Evolutionary conservation across 1,140 invertebrate genomes (phyloP), one percentile per base, ranked within the genome.

Genomic region (Orchesella cincta): DNA sequence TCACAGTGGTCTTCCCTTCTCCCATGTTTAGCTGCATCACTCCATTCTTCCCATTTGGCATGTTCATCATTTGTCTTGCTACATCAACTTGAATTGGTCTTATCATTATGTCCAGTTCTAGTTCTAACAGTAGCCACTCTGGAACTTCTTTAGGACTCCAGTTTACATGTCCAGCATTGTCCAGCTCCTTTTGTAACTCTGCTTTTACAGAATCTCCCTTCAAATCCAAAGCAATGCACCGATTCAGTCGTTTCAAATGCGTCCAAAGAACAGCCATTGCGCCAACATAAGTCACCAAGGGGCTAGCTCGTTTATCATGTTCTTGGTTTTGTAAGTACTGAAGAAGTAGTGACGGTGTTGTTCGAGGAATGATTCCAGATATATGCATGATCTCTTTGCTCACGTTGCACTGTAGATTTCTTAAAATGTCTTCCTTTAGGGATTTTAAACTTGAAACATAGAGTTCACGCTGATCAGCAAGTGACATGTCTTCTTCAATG

Each of bases 1-100:
- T 81, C 1, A 81, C 62, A 16, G 36, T 72, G 0, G 80, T 81
- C 70, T 80, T 80, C 1, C 79, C 79, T 51, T 80, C 76, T 1
- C 79, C 79, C 79, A 80, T 80, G 51, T 80, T 80, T 20, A 80
- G 33, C 46, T 80, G 79, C 36, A 73, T 35, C 0, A 78, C 31
- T 0, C 18, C 20, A 33, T 76, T 74, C 0, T 46, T 26, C n/a
- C 31, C 76, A 1, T 72, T 23, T n/a, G 18, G 34, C 57, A 57
- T 51, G 20, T 26, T 12, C 26, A 76, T 71, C 52, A 80, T 78
- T 23, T 23, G 18, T 23, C 39, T n/a, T 0, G 76, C 76, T 14
- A 80, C 74, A 23, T 67, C 18, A 1, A 73, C 76, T 46, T 80
- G 79, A 57, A 78, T 57, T 14, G 34, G 35, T 34, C 79, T n/a